Conservation (phyloP, 1,140 invertebrate species). For the Drosophila lowei region DNA sequence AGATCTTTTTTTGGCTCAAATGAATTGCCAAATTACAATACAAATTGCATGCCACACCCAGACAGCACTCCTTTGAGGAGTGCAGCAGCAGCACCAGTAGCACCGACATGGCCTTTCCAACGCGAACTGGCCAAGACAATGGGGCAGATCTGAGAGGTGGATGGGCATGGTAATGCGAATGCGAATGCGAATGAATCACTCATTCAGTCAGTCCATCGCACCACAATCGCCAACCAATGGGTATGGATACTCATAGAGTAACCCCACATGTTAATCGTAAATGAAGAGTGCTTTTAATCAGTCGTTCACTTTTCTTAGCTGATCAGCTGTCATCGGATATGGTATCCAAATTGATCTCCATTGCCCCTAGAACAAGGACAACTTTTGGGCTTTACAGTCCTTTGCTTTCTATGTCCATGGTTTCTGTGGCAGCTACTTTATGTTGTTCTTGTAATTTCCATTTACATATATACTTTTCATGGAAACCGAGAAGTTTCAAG, state of each 20-base stretch:
- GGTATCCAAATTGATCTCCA: no score
- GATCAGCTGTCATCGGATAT: no score
- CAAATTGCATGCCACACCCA: conserved; percentile 73
- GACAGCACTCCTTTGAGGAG: conserved; percentile 5
- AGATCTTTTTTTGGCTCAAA: conserved; percentile 11
- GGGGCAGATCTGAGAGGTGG: background rate
- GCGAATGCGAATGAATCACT: conserved; percentile 12
- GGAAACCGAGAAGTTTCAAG: no score
- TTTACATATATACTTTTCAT: no score
- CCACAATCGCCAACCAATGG: conserved; percentile 18
- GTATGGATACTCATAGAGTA: no score
- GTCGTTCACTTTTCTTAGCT: conserved; percentile 34
- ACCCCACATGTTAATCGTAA: no score
- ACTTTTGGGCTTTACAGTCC: no score
- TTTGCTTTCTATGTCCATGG: no score
- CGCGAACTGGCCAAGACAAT: conserved; percentile 42
- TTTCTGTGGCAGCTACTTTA: no score
- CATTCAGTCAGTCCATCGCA: conserved; percentile 39
- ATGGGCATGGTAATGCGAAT: conserved; percentile 1
- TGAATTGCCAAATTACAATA: conserved; percentile 73
- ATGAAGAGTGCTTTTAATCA: conserved; percentile 41
- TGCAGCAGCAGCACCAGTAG: conserved; percentile 7
- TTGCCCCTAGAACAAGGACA: no score
- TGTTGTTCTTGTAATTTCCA: no score
- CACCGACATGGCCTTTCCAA: conserved; percentile 3